These are phyloP conservation scores for Silvanus unidentatus DNA, from an alignment of 2,888 invertebrate species.

Conservation along the genomic window DNA sequence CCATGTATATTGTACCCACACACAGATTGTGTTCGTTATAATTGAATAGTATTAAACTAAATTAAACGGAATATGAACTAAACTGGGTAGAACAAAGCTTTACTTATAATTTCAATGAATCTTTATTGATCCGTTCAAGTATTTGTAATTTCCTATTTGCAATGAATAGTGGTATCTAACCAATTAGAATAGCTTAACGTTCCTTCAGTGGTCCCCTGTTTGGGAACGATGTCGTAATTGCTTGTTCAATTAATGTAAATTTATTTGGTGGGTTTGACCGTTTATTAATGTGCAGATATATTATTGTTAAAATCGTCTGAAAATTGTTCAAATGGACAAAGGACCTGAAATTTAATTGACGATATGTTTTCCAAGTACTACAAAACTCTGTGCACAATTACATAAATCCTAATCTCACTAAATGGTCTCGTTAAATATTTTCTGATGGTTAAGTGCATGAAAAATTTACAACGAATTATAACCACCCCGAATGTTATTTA, in stretches of 20 bases:
- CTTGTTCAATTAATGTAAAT: slow-evolving; percentile 2
- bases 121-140: neutral
- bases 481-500: too few relatives aligned
- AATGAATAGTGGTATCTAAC: neutral
- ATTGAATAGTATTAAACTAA: neutral
- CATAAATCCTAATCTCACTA: too few relatives aligned
- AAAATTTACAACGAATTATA: too few relatives aligned
- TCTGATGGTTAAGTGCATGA: too few relatives aligned
- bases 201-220: neutral
- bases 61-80: slow-evolving; percentile 1
- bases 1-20: too few relatives aligned
- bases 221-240: neutral
- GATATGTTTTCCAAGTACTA: too few relatives aligned
- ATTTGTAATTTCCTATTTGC: slow-evolving; percentile 1
- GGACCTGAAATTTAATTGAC: too few relatives aligned
- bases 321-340: too few relatives aligned
- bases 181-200: slow-evolving; percentile 2
- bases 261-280: neutral
- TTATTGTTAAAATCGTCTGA: too few relatives aligned
- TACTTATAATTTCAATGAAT: neutral
- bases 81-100: neutral
- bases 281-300: too few relatives aligned
- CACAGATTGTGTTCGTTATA: neutral
- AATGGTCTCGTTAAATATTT: too few relatives aligned
- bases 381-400: too few relatives aligned